Conservation (phyloP, 2,113 vertebrate genomes). For the Diphyllodes magnificus region DNA sequence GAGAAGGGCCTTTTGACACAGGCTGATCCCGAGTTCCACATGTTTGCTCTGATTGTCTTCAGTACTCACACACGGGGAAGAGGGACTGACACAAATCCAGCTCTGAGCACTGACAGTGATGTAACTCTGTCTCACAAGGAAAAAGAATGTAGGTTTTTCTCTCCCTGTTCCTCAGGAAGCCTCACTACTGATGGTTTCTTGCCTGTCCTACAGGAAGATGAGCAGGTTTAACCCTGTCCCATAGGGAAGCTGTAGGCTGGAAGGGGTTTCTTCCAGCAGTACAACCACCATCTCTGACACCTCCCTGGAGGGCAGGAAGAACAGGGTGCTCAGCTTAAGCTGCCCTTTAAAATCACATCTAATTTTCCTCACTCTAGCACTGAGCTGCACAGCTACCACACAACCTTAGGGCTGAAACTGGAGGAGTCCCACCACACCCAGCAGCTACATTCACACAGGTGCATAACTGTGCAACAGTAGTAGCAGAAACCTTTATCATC, state of each 20-base stretch:
- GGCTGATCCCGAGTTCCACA: accelerated
- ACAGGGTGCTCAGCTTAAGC: neutral
- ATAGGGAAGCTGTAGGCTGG: neutral
- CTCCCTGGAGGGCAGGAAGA: neutral
- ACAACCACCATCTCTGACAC: neutral
- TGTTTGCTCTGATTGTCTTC: accelerated
- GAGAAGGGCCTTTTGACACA: neutral
- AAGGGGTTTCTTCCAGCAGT: neutral
- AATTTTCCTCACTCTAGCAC: neutral
- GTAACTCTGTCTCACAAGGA: neutral
- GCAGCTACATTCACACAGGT: accelerated
- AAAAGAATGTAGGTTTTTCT: neutral
- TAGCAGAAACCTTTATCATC: neutral
- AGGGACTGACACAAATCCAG: neutral
- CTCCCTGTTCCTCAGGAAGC: neutral
- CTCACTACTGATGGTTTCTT: no score
- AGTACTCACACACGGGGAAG: neutral
- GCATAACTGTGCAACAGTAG: accelerated
- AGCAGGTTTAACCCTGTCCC: neutral
- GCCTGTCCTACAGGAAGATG: neutral
- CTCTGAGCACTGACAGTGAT: neutral
- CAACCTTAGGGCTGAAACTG: neutral
- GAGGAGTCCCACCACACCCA: neutral
- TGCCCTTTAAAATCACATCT: neutral
- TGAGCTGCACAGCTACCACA: neutral